A percentile compares a stretch with the other conserved stretches of the same genome.
Conservation (phyloP, 2,888 invertebrate species). For the Psococerastis gibbosa region DNA sequence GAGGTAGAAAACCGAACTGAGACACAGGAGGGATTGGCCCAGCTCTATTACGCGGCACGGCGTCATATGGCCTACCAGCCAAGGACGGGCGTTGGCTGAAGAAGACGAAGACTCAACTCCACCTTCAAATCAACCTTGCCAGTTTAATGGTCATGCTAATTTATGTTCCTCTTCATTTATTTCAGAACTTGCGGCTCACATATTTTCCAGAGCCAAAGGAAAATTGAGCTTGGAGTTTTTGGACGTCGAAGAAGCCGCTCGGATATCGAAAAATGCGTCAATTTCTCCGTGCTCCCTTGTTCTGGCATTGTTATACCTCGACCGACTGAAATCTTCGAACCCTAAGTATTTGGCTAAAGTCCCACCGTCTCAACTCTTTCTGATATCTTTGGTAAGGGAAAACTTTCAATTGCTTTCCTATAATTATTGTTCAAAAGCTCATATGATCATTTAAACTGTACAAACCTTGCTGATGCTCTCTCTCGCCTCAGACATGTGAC, state of each 20-base stretch:
- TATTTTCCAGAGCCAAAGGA: conserved; percentile 60
- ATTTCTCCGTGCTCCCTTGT: conserved; percentile 86
- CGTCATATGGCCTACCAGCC: too few relatives aligned
- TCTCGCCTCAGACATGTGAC: too few relatives aligned
- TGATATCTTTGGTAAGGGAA: conserved; percentile 69
- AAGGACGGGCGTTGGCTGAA: too few relatives aligned
- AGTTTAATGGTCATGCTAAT: too few relatives aligned
- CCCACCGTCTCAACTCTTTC: conserved; percentile 80
- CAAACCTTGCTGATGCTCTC: too few relatives aligned
- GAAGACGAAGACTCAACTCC: too few relatives aligned
- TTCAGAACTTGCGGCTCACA: conserved; percentile 63
- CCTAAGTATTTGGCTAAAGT: conserved; percentile 66
- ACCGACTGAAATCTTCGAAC: conserved; percentile 64
- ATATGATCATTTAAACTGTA: too few relatives aligned
- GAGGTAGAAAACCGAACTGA: too few relatives aligned
- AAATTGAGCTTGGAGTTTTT: conserved; percentile 59
- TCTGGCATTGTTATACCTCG: conserved; percentile 81
- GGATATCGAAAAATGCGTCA: conserved; percentile 57
- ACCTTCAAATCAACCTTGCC: too few relatives aligned
- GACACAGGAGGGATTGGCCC: too few relatives aligned
- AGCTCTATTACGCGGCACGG: too few relatives aligned
- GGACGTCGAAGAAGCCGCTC: conserved; percentile 55
- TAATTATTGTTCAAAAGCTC: too few relatives aligned
- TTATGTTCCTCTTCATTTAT: conserved; percentile 18
- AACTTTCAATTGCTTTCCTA: background rate